Conservation (phyloP, 2,888 invertebrate genomes). For the Clivina fossor region DNA sequence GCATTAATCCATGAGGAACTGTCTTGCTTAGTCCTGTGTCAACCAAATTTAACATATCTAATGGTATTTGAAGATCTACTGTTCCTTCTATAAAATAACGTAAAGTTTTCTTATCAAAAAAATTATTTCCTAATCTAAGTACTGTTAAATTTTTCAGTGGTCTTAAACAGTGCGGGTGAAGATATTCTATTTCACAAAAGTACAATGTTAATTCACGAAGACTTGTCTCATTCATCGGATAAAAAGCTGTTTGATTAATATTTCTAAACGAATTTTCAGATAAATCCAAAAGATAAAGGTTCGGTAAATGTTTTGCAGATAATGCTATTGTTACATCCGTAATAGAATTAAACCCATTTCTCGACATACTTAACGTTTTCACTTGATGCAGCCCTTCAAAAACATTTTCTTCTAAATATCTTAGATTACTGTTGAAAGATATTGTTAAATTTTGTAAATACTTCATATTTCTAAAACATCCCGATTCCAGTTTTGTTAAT, state of each 20-base stretch:
- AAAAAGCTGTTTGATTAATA: constrained; percentile 55
- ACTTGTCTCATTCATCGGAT: constrained; percentile 53
- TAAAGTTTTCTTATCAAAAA: constrained; percentile 54
- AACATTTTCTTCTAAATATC: constrained; percentile 51
- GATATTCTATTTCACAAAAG: constrained; percentile 58
- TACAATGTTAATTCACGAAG: constrained; percentile 56
- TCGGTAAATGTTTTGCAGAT: constrained; percentile 53
- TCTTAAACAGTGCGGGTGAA: constrained; percentile 57
- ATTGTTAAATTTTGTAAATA: constrained; percentile 58
- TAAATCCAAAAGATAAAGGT: constrained; percentile 55
- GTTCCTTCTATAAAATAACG: constrained; percentile 53
- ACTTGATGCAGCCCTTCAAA: constrained; percentile 59
- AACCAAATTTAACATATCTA: constrained; percentile 56
- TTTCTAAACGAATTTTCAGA: constrained; percentile 58
- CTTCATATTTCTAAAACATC: constrained; percentile 56
- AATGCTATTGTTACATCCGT: constrained; percentile 54
- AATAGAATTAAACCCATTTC: constrained; percentile 59
- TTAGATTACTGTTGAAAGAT: constrained; percentile 58
- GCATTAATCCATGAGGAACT: constrained; percentile 55
- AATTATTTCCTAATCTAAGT: constrained; percentile 59
- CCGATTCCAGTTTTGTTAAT: constrained; percentile 55
- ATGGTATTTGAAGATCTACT: constrained; percentile 50
- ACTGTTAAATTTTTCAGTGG: constrained; percentile 54
- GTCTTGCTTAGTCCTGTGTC: constrained; percentile 58
- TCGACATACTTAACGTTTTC: constrained; percentile 56